Percentiles rank a stretch among this genome's conserved stretches.
Conservation (phyloP, 2,113 vertebrate genomes). For the Meleagris gallopavo region DNA sequence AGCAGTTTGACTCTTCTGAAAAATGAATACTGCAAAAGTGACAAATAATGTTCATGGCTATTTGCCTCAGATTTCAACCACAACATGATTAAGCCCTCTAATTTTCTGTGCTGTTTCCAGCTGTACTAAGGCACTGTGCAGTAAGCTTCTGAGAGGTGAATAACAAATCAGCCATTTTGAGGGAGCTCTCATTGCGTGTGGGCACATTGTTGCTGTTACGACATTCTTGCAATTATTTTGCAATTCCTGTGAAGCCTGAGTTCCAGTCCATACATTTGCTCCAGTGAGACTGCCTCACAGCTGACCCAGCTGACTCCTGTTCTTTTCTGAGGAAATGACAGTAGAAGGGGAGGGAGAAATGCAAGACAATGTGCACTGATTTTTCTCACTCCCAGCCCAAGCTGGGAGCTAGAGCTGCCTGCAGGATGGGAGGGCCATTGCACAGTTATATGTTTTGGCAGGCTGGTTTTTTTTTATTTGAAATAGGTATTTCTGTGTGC, state of each 20-base stretch:
- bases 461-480: neutral
- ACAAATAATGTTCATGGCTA: neutral
- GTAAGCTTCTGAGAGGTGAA: constrained; percentile 25
- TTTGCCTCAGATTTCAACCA: too few species aligned
- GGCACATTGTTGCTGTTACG: neutral
- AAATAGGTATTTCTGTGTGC: neutral
- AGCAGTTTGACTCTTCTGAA: neutral
- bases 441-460: neutral
- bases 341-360: neutral
- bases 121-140: neutral
- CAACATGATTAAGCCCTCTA: neutral
- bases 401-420: neutral
- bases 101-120: neutral
- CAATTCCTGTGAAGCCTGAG: neutral
- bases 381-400: neutral
- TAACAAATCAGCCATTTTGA: neutral
- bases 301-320: neutral
- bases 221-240: neutral
- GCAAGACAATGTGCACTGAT: neutral
- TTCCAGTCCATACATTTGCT: neutral
- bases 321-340: neutral
- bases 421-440: neutral
- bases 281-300: neutral
- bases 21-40: neutral
- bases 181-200: neutral